Evolutionary conservation across 2,113 vertebrate species (phyloP), one percentile per base, ranked within the genome.

Genomic region (Dunckerocampus dactyliophorus): DNA sequence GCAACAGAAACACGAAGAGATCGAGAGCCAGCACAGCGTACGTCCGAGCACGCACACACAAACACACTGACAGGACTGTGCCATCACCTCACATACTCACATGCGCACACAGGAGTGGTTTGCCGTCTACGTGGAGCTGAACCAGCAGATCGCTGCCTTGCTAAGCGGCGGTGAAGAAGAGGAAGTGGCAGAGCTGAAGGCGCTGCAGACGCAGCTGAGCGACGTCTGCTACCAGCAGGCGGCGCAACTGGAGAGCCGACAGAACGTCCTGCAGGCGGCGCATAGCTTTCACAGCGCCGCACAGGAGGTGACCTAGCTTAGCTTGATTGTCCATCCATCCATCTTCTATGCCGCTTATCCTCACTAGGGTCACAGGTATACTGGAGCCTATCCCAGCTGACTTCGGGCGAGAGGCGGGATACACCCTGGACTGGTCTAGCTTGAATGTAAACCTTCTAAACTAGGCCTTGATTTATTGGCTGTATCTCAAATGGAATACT

Each of bases 11-110:
- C 96, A 99, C 1, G 96, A 99, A 83, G 96, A 99, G 81, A 96
- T 99, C 0, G 97, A 99, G 87, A 99, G 95, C 77, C 96, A 98
- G 71, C 95, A 99, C 89, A 99, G 96, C 85, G 97, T 99, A 90
- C 95, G 4, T 91, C 50, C 62, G 2, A 4, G 4, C 6, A 4
- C 16, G 5, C n/a, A 17, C 22, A 43, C 52, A 22, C 19, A 8
- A 37, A 21, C 52, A 19, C 19, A 9, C 46, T 12, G 14, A 31
- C 0, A 59, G 16, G 39, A 17, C 22, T 47, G 31, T 49, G 12
- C 20, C 20, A 20, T 10, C 20, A 20, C 4, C 20, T 14, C n/a
- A 49, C 3, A 51, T 51, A 11, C 19, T 51, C 19, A 24, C n/a
- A 22, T 51, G 49, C 11, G 8, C 19, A 9, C 17, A 3, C 83